A percentile compares a stretch with the other conserved stretches of the same genome.
Conservation (phyloP, 2,797 vertebrate genomes). For the Danionella dracula region DNA sequence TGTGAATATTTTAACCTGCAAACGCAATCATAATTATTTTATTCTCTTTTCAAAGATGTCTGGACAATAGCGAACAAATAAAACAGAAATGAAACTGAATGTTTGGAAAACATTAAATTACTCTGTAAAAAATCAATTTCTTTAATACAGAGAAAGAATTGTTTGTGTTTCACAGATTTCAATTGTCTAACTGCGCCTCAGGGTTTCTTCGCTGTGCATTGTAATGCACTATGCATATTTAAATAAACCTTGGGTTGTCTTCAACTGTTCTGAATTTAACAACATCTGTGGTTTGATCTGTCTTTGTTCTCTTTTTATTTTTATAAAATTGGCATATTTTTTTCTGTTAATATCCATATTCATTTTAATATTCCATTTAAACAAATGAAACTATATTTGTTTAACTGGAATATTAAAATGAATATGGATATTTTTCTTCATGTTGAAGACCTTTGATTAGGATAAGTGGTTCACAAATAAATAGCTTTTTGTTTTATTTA, state of each 20-base stretch:
- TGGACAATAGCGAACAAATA: neutral
- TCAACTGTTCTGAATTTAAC: no score
- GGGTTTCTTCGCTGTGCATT: constrained; percentile 16
- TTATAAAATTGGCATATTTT: neutral
- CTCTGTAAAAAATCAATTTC: constrained; percentile 3
- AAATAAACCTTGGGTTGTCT: constrained; percentile 27
- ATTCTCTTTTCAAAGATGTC: neutral
- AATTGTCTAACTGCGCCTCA: constrained; percentile 22
- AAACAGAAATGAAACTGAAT: neutral
- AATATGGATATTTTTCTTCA: neutral
- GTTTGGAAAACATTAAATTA: neutral
- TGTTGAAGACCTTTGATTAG: no score
- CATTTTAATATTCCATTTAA: neutral
- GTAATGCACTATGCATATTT: constrained; percentile 23
- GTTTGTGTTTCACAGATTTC: neutral
- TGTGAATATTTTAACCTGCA: neutral
- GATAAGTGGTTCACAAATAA: no score
- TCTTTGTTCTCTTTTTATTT: neutral
- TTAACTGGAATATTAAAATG: neutral
- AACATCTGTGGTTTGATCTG: neutral
- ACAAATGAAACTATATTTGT: no score
- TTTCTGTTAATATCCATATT: neutral
- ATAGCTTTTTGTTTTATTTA: no score
- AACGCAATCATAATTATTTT: neutral
- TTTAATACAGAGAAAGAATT: neutral